These are phyloP conservation scores for Okapia johnstoni DNA, from an alignment of 2,113 vertebrate genomes.

Conservation along the genomic window DNA sequence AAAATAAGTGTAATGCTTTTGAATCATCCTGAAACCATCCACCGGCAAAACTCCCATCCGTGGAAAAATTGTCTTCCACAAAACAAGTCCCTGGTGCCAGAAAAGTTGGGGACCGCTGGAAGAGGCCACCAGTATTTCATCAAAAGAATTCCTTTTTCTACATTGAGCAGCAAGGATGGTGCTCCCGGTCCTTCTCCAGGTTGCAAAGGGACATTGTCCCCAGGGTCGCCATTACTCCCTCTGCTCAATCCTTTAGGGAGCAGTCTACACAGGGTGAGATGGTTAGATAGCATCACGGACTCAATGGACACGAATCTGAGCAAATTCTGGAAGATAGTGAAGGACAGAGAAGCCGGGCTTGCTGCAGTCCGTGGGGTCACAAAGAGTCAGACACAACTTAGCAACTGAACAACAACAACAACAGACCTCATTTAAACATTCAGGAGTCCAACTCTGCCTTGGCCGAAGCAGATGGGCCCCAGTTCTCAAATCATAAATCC, in stretches of 20 bases:
- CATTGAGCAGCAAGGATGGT: neutral
- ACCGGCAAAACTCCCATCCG: neutral
- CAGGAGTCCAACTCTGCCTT: neutral
- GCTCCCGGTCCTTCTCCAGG: neutral
- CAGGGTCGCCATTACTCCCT: neutral
- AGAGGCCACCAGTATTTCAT: neutral
- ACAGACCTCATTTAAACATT: neutral
- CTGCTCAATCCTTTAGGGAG: neutral
- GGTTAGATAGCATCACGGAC: neutral
- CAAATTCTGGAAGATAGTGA: neutral
- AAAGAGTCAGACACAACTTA: neutral
- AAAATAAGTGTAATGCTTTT: neutral
- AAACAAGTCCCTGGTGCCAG: neutral
- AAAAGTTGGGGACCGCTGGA: neutral
- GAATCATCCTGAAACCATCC: neutral
- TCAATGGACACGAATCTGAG: neutral
- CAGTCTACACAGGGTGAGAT: neutral
- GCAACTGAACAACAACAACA: neutral
- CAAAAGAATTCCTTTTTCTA: neutral
- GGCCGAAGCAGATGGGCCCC: neutral
- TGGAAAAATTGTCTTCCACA: neutral
- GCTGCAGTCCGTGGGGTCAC: neutral
- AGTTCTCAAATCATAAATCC: neutral
- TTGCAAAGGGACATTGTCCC: neutral
- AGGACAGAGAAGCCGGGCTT: neutral